These are phyloP conservation scores for Cinara cedri DNA, from an alignment of 2,888 invertebrate species.

Conservation along the genomic window DNA sequence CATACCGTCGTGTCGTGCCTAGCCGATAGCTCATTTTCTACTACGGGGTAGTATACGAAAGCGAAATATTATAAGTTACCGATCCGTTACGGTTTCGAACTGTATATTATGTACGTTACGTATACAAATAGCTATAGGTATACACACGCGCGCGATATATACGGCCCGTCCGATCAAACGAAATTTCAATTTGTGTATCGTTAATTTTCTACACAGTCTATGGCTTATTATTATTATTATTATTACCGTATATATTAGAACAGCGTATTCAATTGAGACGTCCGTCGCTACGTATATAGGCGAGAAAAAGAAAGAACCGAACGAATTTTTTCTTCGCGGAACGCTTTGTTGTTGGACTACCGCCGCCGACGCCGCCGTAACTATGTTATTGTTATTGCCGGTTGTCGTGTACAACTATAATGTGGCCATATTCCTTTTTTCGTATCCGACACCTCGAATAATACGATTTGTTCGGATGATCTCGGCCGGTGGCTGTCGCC, in stretches of 20 bases:
- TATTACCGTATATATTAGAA: neutral
- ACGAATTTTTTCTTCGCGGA: neutral
- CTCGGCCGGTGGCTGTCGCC: no score
- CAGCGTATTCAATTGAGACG: neutral
- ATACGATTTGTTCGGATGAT: slow-evolving; percentile 18
- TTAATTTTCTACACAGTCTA: no score
- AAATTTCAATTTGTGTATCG: neutral
- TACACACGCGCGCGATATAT: neutral
- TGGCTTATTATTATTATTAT: no score
- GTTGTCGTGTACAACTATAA: neutral
- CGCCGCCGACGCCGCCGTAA: neutral
- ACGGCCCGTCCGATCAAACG: neutral
- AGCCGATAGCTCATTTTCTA: neutral
- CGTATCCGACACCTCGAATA: neutral
- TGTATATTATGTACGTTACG: neutral
- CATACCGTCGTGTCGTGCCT: no score
- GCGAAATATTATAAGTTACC: no score
- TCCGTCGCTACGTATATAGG: neutral
- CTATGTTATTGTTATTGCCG: no score
- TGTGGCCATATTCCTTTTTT: slow-evolving; percentile 18
- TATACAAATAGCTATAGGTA: no score
- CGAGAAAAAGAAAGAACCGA: neutral
- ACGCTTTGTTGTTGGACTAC: neutral
- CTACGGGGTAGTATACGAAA: neutral
- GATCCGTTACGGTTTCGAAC: neutral